phyloP scores from a whole-genome alignment of 1,140 invertebrate genomes.

The Berghia stephanieae region DNA sequence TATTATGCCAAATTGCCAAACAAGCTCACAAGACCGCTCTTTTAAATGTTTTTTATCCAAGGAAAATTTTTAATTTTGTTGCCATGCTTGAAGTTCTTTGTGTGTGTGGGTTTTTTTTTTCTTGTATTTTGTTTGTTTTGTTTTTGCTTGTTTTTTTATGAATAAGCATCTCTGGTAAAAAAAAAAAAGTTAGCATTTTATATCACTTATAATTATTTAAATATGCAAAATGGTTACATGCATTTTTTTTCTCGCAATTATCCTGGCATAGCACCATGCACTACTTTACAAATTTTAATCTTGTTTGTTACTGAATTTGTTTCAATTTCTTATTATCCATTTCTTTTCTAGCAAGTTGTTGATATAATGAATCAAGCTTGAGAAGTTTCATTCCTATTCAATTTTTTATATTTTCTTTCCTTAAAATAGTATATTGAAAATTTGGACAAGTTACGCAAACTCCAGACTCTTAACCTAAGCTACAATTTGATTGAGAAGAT shows the following conservation, averaged over 20 bases:
- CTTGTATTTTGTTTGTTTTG: too few species aligned
- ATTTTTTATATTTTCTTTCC: background rate
- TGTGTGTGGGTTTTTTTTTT: background rate
- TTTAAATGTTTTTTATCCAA: too few species aligned
- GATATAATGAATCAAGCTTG: background rate
- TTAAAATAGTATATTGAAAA: slow-evolving; percentile 64
- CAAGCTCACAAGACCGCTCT: too few species aligned
- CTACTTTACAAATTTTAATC: background rate
- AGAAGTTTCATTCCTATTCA: background rate
- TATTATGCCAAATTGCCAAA: too few species aligned
- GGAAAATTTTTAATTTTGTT: background rate
- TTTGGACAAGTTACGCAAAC: slow-evolving; percentile 52
- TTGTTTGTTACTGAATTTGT: background rate
- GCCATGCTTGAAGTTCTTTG: background rate
- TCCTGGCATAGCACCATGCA: background rate
- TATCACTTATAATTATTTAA: too few species aligned
- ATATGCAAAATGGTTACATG: too few species aligned
- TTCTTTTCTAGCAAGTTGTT: background rate
- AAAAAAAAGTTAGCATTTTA: too few species aligned
- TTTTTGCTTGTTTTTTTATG: too few species aligned
- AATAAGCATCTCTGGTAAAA: too few species aligned
- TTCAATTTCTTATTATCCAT: background rate
- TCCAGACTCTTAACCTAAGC: slow-evolving; percentile 58
- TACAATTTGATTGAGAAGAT: slow-evolving; percentile 63
- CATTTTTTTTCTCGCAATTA: background rate